Percentiles rank a stretch among this genome's conserved stretches.
Conservation (phyloP, 2,888 invertebrate species). For the Zonitis immaculata region DNA sequence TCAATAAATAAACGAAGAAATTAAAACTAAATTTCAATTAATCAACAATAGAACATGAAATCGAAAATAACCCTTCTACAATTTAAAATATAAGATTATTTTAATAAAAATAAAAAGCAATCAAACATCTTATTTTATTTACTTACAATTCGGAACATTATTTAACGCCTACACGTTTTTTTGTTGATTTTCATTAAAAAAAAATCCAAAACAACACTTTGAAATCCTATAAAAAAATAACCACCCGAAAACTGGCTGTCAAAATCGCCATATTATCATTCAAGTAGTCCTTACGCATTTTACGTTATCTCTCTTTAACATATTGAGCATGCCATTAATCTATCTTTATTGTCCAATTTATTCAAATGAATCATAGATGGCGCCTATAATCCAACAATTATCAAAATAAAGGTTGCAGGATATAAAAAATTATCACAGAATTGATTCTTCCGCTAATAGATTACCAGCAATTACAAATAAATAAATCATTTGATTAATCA, state of each 20-base stretch:
- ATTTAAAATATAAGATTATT: background rate
- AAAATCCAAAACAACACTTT: no score
- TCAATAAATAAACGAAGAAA: slow-evolving; percentile 3
- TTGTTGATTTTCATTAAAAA: slow-evolving; percentile 14
- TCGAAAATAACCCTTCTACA: slow-evolving; percentile 13
- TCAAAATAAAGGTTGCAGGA: no score
- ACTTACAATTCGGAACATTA: slow-evolving; percentile 18
- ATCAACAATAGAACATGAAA: slow-evolving; percentile 9
- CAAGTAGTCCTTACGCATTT: background rate
- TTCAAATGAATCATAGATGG: background rate
- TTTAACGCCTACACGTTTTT: slow-evolving; percentile 2
- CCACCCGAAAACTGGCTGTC: slow-evolving; percentile 25
- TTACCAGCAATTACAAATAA: no score
- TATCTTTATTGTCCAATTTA: background rate
- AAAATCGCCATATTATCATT: slow-evolving; percentile 22
- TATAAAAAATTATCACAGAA: no score
- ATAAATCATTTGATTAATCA: no score
- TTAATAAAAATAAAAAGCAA: background rate
- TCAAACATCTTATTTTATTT: background rate
- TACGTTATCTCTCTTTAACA: background rate
- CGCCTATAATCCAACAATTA: no score
- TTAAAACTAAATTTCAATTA: slow-evolving; percentile 5
- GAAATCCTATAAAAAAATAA: slow-evolving; percentile 21
- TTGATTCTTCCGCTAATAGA: no score
- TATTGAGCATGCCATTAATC: background rate